Evolutionary conservation across 30 jellyfish, hydroid and myxozoan genomes (phyloP), one percentile per base, ranked within the genome.

Genomic region (Phacellophora camtschatica): DNA sequence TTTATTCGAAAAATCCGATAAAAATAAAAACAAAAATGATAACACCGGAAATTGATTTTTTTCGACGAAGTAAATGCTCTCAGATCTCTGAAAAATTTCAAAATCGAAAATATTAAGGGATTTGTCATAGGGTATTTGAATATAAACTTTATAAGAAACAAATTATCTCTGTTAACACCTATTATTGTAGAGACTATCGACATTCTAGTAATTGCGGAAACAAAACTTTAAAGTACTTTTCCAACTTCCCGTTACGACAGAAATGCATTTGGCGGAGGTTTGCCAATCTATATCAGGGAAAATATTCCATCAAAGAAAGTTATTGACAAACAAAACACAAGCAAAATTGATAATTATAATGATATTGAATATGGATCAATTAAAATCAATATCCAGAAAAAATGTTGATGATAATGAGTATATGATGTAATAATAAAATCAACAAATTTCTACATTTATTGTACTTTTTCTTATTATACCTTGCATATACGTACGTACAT

Each of bases 351-450:
- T 39, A 46, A 41, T 46, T 70, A 69, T 27, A 41, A 23, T 16
- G 53, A 70, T 70, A 70, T 70, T 16, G 83, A 70, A 27, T 70
- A 32, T 71, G 73, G 72, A 24, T 25, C 32, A 27, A 51, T 71
- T 71, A 58, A 71, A 71, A 71, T 71, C 48, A 71, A 71, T 51
- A 57, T 71, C 58, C 85, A 30, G 73, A 71, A 71, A 43, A 48
- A 71, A n/a, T n/a, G n/a, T n/a, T n/a, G n/a, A n/a, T n/a, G n/a
- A n/a, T n/a, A n/a, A n/a, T n/a, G n/a, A n/a, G n/a, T n/a, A n/a
- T n/a, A n/a, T n/a, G n/a, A n/a, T n/a, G n/a, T n/a, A n/a, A n/a
- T n/a, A n/a, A n/a, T n/a, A n/a, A n/a, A n/a, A n/a, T n/a, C n/a
- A n/a, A n/a, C n/a, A n/a, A n/a, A n/a, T n/a, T n/a, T n/a, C n/a